Base-by-base conservation (phyloP, 2,888 invertebrate species). In the Drosophila mettleri region DNA sequence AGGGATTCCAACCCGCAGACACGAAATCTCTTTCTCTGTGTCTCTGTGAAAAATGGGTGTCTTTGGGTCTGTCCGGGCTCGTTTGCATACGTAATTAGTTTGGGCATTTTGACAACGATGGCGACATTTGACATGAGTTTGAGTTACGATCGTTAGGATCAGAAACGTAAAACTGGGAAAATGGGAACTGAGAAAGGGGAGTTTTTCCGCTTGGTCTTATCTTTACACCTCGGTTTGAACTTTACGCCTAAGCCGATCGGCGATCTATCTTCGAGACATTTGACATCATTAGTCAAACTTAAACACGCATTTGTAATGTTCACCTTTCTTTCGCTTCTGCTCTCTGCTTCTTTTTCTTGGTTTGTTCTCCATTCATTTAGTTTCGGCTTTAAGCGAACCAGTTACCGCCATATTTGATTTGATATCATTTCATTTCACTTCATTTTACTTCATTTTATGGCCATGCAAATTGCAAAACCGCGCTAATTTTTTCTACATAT, bases 61-160 rank as follows among this genome's bases (percentile, higher is more conserved):
- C 67, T 55, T 14, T 27, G 63, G 58, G 54, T 24, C 2, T 24
- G 41, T 49, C 45, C 48, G 12, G 54, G 69, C 82, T 82, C 79
- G 80, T 87, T 89, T 82, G 86, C 88, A 84, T 89, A 86, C 78
- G 75, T 89, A 88, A 89, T 89, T 87, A 82, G 77, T 62, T 82
- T 76, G 80, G 73, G 74, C 79, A 77, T 75, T 79, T 75, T 86
- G 78, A 86, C 86, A 83, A 80, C 84, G 77, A 79, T 74, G 84
- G 77, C 86, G 86, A 84, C 85, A 85, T 85, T 85, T 85, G 86
- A 85, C 85, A 85, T 86, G 85, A 70, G 71, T 80, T 84, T 81
- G 85, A 82, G 80, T 80, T 80, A 86, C 78, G 84, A 80, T 82
- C 86, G 76, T 67, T 62, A 52, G 34, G 41, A 20, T 48, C 53